These are phyloP conservation scores for Bombus vancouverensis DNA, from an alignment of 1,140 invertebrate species.

Conservation along the genomic window DNA sequence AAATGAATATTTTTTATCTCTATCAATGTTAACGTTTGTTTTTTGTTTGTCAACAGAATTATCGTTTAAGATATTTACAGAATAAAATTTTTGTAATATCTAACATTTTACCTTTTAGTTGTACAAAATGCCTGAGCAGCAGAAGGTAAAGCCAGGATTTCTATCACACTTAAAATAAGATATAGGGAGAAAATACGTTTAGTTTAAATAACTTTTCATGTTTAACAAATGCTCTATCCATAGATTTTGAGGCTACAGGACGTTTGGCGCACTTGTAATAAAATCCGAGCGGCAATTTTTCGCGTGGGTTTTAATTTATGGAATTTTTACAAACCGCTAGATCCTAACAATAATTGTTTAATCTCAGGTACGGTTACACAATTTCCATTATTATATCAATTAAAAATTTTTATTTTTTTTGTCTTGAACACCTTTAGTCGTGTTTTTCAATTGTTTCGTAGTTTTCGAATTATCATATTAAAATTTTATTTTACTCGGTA, in stretches of 20 bases:
- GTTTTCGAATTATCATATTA: neutral
- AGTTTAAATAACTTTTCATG: neutral
- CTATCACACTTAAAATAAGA: constrained; percentile 22
- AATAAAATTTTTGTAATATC: constrained; percentile 21
- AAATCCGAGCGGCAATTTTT: constrained; percentile 87
- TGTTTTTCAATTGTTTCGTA: neutral
- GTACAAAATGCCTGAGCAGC: constrained; percentile 54
- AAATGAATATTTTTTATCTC: neutral
- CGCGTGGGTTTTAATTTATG: constrained; percentile 87
- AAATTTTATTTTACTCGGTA: neutral
- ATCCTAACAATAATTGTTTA: constrained; percentile 85
- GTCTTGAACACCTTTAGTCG: neutral
- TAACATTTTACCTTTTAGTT: neutral
- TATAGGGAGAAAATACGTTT: neutral
- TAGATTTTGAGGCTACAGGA: constrained; percentile 78
- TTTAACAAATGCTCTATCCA: neutral
- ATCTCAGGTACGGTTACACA: constrained; percentile 84
- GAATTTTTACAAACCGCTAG: constrained; percentile 86
- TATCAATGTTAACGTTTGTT: neutral
- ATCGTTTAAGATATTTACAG: neutral
- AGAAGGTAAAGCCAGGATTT: constrained; percentile 40
- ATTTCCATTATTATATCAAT: neutral
- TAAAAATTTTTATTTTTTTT: neutral
- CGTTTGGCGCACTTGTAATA: constrained; percentile 89
- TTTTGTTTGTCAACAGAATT: constrained; percentile 14